These are phyloP conservation scores for Epizoanthus fatuus DNA, from an alignment of 92 coral and sea anemone species.

Conservation along the genomic window DNA sequence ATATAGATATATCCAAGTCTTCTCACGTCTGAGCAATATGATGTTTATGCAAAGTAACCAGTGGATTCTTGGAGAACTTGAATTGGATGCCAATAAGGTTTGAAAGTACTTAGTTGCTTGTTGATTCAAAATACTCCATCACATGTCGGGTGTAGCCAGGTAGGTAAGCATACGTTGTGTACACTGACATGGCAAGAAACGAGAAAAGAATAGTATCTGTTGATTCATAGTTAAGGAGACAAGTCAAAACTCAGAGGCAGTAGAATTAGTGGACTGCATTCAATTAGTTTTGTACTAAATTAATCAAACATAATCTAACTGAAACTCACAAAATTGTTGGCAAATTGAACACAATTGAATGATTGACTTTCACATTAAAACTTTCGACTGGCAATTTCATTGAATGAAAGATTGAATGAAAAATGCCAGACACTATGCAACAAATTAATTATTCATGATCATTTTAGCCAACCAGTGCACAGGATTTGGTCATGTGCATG, in stretches of 20 bases:
- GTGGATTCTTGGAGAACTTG: background rate
- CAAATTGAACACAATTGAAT: background rate
- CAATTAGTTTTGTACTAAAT: too few species aligned
- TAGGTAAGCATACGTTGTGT: constrained; percentile 92
- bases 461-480: too few species aligned
- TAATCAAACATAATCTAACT: too few species aligned
- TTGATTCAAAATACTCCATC: constrained; percentile 65
- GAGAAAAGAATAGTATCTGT: constrained; percentile 88
- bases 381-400: too few species aligned
- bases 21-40: background rate
- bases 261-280: too few species aligned
- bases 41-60: background rate
- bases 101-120: constrained; percentile 5
- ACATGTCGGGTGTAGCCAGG: constrained; percentile 90
- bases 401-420: too few species aligned
- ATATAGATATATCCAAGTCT: background rate
- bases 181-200: constrained; percentile 95
- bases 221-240: constrained; percentile 67
- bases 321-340: background rate
- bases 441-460: too few species aligned
- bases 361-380: too few species aligned
- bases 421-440: too few species aligned
- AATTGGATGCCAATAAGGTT: background rate
- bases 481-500: too few species aligned
- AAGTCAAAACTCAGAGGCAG: background rate